Percentiles rank a stretch among this genome's conserved stretches.
Evolutionary conservation across 2,797 vertebrate genomes (phyloP).

Genomic region (Triplophysa bombifrons): DNA sequence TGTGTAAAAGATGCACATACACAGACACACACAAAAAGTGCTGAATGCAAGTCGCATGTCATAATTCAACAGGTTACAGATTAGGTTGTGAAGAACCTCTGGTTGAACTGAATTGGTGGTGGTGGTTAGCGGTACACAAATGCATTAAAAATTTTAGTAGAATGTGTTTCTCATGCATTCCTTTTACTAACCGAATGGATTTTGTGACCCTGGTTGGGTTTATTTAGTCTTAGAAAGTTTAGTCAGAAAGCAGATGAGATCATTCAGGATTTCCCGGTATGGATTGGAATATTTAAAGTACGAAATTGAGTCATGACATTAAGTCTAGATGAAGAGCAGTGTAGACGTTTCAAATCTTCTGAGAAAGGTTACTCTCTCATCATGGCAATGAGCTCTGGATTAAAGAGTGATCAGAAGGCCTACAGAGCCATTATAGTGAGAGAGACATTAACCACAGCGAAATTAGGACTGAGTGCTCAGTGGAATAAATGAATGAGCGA

Average conservation of each 20-base stretch:
- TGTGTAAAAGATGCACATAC: not conserved
- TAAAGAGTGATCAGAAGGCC: slow-evolving; percentile 1
- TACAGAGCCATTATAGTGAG: not conserved
- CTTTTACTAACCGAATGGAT: not conserved
- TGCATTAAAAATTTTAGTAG: not conserved
- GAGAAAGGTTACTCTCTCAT: not conserved
- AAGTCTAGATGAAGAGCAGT: slow-evolving; percentile 9
- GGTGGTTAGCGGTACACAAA: not conserved
- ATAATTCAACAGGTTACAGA: not conserved
- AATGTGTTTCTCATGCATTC: not conserved
- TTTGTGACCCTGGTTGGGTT: not conserved
- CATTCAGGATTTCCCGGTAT: not conserved
- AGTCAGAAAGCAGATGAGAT: not conserved
- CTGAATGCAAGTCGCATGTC: not conserved
- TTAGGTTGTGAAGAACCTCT: not conserved
- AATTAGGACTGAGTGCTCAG: not conserved
- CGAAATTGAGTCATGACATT: slow-evolving; percentile 10
- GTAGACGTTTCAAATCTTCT: not conserved
- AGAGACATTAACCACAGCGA: slow-evolving; percentile 22
- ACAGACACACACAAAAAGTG: too few species aligned
- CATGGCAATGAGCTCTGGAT: not conserved
- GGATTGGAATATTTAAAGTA: not conserved
- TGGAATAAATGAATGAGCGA: slow-evolving; percentile 58
- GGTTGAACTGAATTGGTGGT: not conserved
- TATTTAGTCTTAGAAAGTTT: not conserved